Conservation (phyloP, 1,140 invertebrate species). For the Andricus grossulariae region DNA sequence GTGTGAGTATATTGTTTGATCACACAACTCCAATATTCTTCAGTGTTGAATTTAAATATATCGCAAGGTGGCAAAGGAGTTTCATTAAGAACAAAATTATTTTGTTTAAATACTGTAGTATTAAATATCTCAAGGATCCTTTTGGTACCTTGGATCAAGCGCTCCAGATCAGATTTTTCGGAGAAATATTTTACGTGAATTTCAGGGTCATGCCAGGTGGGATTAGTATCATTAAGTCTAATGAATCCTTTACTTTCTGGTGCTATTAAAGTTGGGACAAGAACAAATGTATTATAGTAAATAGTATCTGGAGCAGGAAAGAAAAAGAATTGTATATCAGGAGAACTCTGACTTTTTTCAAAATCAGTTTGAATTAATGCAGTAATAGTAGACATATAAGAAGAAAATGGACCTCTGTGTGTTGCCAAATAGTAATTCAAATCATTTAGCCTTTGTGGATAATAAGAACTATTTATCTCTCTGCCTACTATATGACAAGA, state of each 20-base stretch:
- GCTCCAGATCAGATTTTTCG: slow-evolving; percentile 57
- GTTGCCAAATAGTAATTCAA: too few species aligned
- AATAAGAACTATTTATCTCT: too few species aligned
- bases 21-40: slow-evolving; percentile 80
- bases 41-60: slow-evolving; percentile 67
- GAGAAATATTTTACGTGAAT: slow-evolving; percentile 78
- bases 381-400: background rate
- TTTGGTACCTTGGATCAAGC: background rate
- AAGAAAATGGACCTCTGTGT: background rate
- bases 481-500: too few species aligned
- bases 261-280: slow-evolving; percentile 68
- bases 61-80: slow-evolving; percentile 42
- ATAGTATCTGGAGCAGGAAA: background rate
- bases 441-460: too few species aligned
- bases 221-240: slow-evolving; percentile 71
- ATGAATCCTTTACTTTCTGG: slow-evolving; percentile 75
- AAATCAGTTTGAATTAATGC: background rate
- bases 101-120: slow-evolving; percentile 1
- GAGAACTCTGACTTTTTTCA: background rate
- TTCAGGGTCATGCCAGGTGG: slow-evolving; percentile 74
- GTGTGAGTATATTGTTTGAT: slow-evolving; percentile 78
- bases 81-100: background rate
- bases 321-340: background rate
- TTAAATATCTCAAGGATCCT: background rate
- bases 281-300: slow-evolving; percentile 58